phyloP scores from a whole-genome alignment of 1,140 invertebrate species.

The Chymomyza costata region DNA sequence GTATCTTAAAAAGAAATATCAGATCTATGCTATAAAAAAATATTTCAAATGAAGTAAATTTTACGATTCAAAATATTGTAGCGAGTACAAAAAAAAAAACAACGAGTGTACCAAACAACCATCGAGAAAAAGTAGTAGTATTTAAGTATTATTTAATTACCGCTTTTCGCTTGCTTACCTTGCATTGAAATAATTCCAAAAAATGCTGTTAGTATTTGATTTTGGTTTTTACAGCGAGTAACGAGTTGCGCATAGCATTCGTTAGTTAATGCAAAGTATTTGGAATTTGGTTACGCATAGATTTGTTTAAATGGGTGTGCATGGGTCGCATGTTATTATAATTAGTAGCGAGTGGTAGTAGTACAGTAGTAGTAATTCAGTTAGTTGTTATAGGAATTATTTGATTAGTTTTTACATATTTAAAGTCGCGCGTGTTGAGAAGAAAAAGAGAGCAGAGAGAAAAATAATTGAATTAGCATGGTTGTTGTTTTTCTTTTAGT shows the following conservation, averaged over 20 bases:
- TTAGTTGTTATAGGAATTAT: conserved; percentile 28
- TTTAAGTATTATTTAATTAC: conserved; percentile 65
- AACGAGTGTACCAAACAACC: conserved; percentile 77
- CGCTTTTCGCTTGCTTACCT: conserved; percentile 85
- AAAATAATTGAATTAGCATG: conserved; percentile 74
- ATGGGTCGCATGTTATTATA: conserved; percentile 21
- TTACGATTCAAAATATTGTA: conserved; percentile 73
- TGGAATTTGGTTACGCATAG: conserved; percentile 39
- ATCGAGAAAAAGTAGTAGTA: conserved; percentile 57
- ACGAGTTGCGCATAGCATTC: conserved; percentile 48
- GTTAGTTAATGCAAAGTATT: conserved; percentile 61
- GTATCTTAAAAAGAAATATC: conserved; percentile 33
- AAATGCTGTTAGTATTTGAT: conserved; percentile 85
- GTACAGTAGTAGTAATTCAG: conserved; percentile 51
- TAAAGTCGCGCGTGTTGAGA: conserved; percentile 64
- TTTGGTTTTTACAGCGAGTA: conserved; percentile 45
- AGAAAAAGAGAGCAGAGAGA: conserved; percentile 75
- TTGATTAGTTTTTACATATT: conserved; percentile 38
- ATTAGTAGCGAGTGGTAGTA: conserved; percentile 45
- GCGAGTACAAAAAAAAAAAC: conserved; percentile 75
- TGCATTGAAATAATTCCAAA: conserved; percentile 98
- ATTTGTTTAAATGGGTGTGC: conserved; percentile 19
- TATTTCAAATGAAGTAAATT: conserved; percentile 7
- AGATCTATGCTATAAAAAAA: conserved; percentile 52
- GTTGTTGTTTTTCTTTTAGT: conserved; percentile 44